Evolutionary conservation across 2,113 vertebrate genomes (phyloP).

Genomic region (Perca fluviatilis): DNA sequence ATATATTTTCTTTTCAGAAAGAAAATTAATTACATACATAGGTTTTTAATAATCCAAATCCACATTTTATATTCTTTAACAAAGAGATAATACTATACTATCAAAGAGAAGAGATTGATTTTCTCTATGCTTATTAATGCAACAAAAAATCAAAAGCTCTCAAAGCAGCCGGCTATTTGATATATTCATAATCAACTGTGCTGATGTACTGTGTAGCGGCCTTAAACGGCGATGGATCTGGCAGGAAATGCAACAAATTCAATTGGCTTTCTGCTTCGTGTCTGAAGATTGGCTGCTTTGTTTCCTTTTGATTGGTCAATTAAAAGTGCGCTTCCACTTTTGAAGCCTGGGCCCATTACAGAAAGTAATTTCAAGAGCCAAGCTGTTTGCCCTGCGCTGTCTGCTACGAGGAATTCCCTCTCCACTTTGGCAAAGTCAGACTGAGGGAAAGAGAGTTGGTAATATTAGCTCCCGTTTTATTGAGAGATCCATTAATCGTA

Average conservation of each 20-base stretch:
- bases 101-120: constrained; percentile 63
- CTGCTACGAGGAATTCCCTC: constrained; percentile 73
- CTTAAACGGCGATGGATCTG: constrained; percentile 70
- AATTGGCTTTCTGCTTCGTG: constrained; percentile 68
- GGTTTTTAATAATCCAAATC: constrained; percentile 60
- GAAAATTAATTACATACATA: constrained; percentile 42
- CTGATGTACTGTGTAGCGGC: constrained; percentile 67
- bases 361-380: constrained; percentile 79
- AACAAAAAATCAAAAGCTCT: constrained; percentile 69
- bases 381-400: constrained; percentile 76
- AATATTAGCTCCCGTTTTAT: constrained; percentile 86
- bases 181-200: constrained; percentile 75
- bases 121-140: constrained; percentile 63
- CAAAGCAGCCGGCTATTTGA: constrained; percentile 70
- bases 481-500: constrained; percentile 86
- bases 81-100: constrained; percentile 35
- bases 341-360: constrained; percentile 70
- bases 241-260: constrained; percentile 78
- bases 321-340: constrained; percentile 77
- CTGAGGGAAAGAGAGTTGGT: constrained; percentile 71
- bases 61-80: constrained; percentile 48
- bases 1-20: background rate
- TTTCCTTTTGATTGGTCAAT: constrained; percentile 80
- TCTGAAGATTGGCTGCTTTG: constrained; percentile 72
- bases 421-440: constrained; percentile 67